A percentile compares a stretch with the other conserved stretches of the same genome.
Conservation (phyloP, 2,113 vertebrate species). For the Dasyornis broadbenti region DNA sequence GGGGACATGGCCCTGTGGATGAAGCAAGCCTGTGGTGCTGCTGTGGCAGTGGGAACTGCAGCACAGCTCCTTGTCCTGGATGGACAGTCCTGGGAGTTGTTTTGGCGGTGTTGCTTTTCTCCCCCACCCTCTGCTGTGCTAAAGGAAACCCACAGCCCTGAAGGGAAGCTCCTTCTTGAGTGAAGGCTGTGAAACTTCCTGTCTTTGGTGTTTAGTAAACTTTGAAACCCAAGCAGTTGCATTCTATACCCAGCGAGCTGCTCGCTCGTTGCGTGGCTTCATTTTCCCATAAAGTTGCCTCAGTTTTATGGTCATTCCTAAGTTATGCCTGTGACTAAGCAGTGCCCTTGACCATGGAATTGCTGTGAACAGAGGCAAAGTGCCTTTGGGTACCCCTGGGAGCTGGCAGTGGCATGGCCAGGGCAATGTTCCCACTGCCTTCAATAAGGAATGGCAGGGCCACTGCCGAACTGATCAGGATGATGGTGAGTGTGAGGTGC, state of each 20-base stretch:
- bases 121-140: neutral
- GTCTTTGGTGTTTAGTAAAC: neutral
- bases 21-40: neutral
- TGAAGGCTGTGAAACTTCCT: neutral
- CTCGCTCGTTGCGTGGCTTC: fast-evolving
- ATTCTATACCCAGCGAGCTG: fast-evolving
- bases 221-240: neutral
- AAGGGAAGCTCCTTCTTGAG: neutral
- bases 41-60: too few relatives aligned
- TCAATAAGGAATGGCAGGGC: fast-evolving
- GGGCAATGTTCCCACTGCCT: neutral
- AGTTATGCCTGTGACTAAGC: fast-evolving
- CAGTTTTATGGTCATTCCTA: neutral
- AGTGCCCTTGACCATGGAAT: fast-evolving
- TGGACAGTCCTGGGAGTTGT: neutral
- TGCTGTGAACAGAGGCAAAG: neutral
- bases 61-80: neutral
- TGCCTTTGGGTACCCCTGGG: fast-evolving
- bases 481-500: fast-evolving
- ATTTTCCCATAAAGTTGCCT: neutral
- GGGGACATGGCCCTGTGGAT: neutral
- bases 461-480: fast-evolving
- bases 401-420: neutral
- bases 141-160: neutral
- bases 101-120: neutral